These are phyloP conservation scores for Drosophila murphyi DNA, from an alignment of 1,140 invertebrate genomes.

Conservation along the genomic window DNA sequence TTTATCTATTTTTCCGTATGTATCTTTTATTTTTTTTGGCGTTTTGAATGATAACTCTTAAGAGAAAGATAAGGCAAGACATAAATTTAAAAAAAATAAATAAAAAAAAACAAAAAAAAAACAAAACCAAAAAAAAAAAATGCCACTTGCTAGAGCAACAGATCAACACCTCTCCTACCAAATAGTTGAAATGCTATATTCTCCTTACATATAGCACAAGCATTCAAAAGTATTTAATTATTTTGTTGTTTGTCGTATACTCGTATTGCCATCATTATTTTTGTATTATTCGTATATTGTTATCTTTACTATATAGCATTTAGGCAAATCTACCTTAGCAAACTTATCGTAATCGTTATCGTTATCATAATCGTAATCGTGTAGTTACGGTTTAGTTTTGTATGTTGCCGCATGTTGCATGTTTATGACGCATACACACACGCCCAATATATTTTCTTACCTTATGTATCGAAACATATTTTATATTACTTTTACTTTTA, in stretches of 20 bases:
- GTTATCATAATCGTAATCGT: constrained; percentile 40
- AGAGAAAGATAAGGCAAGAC: constrained; percentile 37
- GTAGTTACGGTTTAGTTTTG: constrained; percentile 51
- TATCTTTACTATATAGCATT: constrained; percentile 52
- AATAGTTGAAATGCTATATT: constrained; percentile 38
- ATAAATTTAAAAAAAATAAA: neutral
- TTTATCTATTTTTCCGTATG: constrained; percentile 53
- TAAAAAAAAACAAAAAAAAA: constrained; percentile 11
- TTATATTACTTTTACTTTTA: constrained; percentile 36
- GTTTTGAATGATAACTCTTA: constrained; percentile 63
- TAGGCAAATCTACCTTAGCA: constrained; percentile 51
- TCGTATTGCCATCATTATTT: constrained; percentile 59
- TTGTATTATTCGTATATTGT: constrained; percentile 34
- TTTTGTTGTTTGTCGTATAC: constrained; percentile 69
- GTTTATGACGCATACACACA: constrained; percentile 66
- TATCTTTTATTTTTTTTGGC: constrained; percentile 49
- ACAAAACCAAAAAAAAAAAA: constrained; percentile 43
- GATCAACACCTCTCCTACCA: constrained; percentile 84
- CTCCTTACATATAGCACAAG: constrained; percentile 5
- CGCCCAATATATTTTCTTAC: constrained; percentile 45
- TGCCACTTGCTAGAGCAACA: constrained; percentile 77
- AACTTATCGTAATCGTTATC: constrained; percentile 22
- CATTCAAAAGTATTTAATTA: constrained; percentile 39
- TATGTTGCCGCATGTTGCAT: constrained; percentile 75
- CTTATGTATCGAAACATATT: constrained; percentile 46